These are phyloP conservation scores for Rhingia rostrata DNA, from an alignment of 2,888 invertebrate genomes.

Conservation along the genomic window DNA sequence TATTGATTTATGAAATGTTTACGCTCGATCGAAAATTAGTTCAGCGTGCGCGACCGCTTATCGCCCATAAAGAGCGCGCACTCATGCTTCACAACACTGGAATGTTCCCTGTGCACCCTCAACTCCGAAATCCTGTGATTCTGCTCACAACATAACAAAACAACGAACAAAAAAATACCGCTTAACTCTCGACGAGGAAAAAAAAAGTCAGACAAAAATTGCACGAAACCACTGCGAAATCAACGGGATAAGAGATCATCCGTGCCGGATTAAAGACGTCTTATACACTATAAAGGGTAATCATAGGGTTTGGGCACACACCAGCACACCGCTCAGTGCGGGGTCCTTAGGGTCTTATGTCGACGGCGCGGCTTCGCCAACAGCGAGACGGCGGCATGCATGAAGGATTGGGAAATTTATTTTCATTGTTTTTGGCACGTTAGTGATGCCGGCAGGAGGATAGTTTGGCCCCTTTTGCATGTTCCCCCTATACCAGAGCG, in stretches of 20 bases:
- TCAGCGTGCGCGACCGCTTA: conserved; percentile 74
- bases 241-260: conserved; percentile 74
- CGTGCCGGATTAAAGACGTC: conserved; percentile 74
- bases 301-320: conserved; percentile 70
- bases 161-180: neutral
- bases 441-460: conserved; percentile 48
- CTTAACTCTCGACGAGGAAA: neutral
- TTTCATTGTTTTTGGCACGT: conserved; percentile 74
- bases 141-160: conserved; percentile 19
- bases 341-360: conserved; percentile 54
- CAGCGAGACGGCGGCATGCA: conserved; percentile 64
- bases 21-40: conserved; percentile 73
- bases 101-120: conserved; percentile 37
- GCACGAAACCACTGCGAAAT: conserved; percentile 67
- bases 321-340: conserved; percentile 58
- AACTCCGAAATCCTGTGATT: conserved; percentile 43
- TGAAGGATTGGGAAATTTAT: conserved; percentile 71
- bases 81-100: conserved; percentile 16
- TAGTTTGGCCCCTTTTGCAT: conserved; percentile 33
- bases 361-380: conserved; percentile 41
- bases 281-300: conserved; percentile 70
- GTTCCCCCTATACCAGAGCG: conserved; percentile 1
- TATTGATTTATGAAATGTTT: conserved; percentile 75
- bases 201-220: conserved; percentile 50
- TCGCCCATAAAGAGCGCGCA: conserved; percentile 60